Base-by-base conservation (phyloP, 1,140 invertebrate species). In the Dysdera silvatica region DNA sequence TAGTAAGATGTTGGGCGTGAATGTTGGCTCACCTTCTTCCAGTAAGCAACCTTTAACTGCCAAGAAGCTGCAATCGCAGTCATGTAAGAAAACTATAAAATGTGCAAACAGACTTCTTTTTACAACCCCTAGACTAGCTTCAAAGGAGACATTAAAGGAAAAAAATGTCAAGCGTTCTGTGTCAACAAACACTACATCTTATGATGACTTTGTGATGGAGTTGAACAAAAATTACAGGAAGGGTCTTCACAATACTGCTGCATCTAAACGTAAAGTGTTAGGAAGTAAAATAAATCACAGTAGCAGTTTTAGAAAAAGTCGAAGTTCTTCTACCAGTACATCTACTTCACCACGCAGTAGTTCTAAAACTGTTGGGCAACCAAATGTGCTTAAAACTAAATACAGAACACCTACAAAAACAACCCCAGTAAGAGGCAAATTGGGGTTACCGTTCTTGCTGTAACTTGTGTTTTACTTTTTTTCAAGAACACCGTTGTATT, bases 381-480 rank as follows among this genome's bases (percentile, higher is more conserved):
- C n/a, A n/a, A n/a, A n/a, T n/a, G n/a, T n/a, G n/a, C n/a, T 28
- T 3, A 43, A 31, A 47, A 61, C 53, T 35, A 40, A 3, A 6
- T 43, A 33, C 10, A 26, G 26, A n/a, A 35, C 51, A 4, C 18
- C 20, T 28, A n/a, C 40, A 33, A 47, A 28, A 18, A 24, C 48
- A 31, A 61, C 60, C 26, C 60, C 60, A 54, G 60, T 52, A 35
- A 53, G 60, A 35, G 60, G 60, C 24, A 53, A 61, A 18, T 26
- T 61, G 14, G 60, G 60, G 4, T 61, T 61, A 41, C 60, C 60
- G 12, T 61, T 61, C 48, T 49, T 61, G 4, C 53, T 61, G n/a
- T 53, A 47, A n/a, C n/a, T n/a, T n/a, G n/a, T n/a, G n/a, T n/a
- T n/a, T n/a, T n/a, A n/a, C n/a, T n/a, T n/a, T n/a, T n/a, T n/a